Conservation (phyloP, 2,888 invertebrate genomes). For the Nemotelus nigrinus region DNA sequence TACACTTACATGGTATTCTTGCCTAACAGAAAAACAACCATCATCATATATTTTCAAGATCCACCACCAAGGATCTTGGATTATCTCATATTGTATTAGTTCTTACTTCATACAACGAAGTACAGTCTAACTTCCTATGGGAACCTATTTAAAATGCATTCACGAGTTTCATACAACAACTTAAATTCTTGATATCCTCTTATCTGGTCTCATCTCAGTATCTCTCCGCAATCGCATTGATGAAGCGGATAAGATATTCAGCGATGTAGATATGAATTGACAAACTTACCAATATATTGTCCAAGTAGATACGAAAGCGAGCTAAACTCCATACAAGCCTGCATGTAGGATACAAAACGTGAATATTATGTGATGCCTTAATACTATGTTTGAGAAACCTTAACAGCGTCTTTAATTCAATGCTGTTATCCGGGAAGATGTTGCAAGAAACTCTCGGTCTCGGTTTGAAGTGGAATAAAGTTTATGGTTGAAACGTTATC, state of each 20-base stretch:
- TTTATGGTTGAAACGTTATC: too few relatives aligned
- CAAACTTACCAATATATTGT: conserved; percentile 34
- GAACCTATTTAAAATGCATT: conserved; percentile 45
- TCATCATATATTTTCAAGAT: neutral
- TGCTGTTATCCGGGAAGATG: too few relatives aligned
- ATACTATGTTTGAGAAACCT: too few relatives aligned
- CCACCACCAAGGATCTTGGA: conserved; percentile 22
- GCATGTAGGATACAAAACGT: too few relatives aligned
- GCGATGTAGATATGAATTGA: conserved; percentile 44
- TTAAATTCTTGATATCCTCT: conserved; percentile 19
- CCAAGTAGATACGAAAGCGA: too few relatives aligned
- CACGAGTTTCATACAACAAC: conserved; percentile 9
- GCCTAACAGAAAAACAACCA: too few relatives aligned
- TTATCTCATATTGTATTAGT: conserved; percentile 39
- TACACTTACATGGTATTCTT: too few relatives aligned
- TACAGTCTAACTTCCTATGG: conserved; percentile 32
- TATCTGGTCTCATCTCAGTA: conserved; percentile 26
- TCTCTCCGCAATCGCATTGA: conserved; percentile 4
- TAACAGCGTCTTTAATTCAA: too few relatives aligned
- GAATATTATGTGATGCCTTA: too few relatives aligned
- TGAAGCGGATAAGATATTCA: conserved; percentile 24
- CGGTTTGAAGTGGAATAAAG: too few relatives aligned
- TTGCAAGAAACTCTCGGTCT: too few relatives aligned
- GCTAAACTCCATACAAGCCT: neutral
- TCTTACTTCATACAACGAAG: conserved; percentile 11